Percentiles rank a stretch among this genome's conserved stretches.
Conservation (phyloP, 1,140 invertebrate genomes). For the Anoplolepis gracilipes region DNA sequence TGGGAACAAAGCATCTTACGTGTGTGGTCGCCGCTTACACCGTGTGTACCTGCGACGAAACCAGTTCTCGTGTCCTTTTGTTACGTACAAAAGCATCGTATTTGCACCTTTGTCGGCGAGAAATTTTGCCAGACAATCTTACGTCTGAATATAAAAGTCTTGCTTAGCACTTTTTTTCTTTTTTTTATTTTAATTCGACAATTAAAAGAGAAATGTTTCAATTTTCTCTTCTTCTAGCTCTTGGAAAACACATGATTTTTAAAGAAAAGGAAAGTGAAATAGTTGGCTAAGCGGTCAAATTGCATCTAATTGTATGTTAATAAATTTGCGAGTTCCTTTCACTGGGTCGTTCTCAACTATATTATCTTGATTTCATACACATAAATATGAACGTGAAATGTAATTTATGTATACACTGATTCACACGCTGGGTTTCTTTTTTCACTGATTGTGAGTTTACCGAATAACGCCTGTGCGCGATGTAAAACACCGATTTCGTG, state of each 20-base stretch:
- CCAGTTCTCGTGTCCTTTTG: constrained; percentile 52
- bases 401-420: constrained; percentile 56
- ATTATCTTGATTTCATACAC: constrained; percentile 21
- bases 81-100: constrained; percentile 35
- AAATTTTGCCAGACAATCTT: constrained; percentile 23
- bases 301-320: constrained; percentile 53
- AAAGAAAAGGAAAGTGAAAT: constrained; percentile 32
- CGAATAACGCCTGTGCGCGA: background rate
- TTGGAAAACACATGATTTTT: background rate
- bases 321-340: constrained; percentile 64
- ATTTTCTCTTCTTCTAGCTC: background rate
- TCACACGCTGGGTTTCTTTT: constrained; percentile 54
- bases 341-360: constrained; percentile 47
- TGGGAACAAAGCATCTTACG: constrained; percentile 51
- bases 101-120: constrained; percentile 22
- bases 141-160: background rate
- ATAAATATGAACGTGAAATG: constrained; percentile 20
- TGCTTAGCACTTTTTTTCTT: no score
- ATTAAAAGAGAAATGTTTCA: background rate
- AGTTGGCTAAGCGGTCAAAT: constrained; percentile 26
- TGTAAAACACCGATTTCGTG: constrained; percentile 37
- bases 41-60: constrained; percentile 35
- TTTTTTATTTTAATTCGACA: background rate
- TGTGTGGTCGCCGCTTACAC: constrained; percentile 4
- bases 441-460: constrained; percentile 14